phyloP scores from a whole-genome alignment of 2,113 vertebrate genomes.

The Hepsetus odoe region DNA sequence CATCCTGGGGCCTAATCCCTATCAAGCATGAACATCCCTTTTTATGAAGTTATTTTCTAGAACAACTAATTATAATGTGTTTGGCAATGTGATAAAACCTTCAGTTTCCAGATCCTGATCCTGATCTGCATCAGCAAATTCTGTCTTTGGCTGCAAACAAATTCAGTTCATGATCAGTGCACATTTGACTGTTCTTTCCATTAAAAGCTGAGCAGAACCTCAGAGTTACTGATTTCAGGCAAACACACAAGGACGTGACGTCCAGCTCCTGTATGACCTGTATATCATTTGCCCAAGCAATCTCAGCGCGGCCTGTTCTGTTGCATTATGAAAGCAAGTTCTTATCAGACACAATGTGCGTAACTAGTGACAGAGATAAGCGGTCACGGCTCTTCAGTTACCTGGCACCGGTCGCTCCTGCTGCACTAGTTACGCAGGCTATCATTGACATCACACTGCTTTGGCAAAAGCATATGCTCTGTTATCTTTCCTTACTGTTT shows the following conservation, averaged over 20 bases:
- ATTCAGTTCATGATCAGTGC: constrained; percentile 2
- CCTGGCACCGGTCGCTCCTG: constrained; percentile 10
- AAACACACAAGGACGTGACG: constrained; percentile 19
- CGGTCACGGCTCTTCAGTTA: constrained; percentile 19
- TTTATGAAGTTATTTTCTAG: too few species aligned
- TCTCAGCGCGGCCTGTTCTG: constrained; percentile 47
- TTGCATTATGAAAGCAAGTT: constrained; percentile 49
- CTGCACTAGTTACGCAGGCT: not conserved
- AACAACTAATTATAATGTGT: too few species aligned
- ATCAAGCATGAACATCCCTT: too few species aligned
- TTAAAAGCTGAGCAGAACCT: not conserved
- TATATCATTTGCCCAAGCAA: constrained; percentile 60
- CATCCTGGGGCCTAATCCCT: too few species aligned
- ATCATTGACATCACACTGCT: not conserved
- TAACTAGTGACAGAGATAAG: constrained; percentile 15
- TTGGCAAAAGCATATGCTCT: not conserved
- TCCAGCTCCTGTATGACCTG: not conserved
- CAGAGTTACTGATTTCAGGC: constrained; percentile 13
- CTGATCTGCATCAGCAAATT: too few species aligned
- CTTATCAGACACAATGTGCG: constrained; percentile 49
- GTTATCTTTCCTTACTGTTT: not conserved
- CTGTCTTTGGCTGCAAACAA: not conserved
- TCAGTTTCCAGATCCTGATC: too few species aligned
- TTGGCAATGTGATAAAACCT: too few species aligned
- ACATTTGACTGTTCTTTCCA: not conserved